Base-by-base conservation (phyloP, 2,113 vertebrate species). In the Pogonocichla stellata region DNA sequence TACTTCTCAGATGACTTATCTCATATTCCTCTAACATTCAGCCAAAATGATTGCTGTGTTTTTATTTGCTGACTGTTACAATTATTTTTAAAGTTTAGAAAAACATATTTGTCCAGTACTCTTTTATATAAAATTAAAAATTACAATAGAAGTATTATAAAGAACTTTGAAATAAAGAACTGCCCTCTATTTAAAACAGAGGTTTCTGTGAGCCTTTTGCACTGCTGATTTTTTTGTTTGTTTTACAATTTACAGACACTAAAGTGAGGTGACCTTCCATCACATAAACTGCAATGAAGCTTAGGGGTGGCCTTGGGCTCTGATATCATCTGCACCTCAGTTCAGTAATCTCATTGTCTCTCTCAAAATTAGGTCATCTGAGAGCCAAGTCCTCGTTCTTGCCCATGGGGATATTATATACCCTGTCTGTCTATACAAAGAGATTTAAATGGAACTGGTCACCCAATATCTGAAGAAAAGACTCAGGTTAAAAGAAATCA, bases 231-330 rank as follows among this genome's bases (percentile, higher is more conserved):
- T 83, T 92, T 91, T 62, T 42, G 22, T 83, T 95, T 93, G 29
- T 57, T 93, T 93, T 77, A 50, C 23, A 61, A 34, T 92, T 93
- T 82, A 29, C 67, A 86, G 61, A 67, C 54, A 20, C n/a, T 67
- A 70, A 83, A 95, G 53, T 65, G 80, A 94, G 95, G 86, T 97
- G 90, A 97, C 96, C 92, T 94, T 96, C 86, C 50, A 60, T 95
- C 92, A 88, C 71, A 86, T 4, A 84, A 74, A 34, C 54, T 86
- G 66, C 2, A 19, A 33, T 57, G 70, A 77, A 93, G 82, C 58
- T 96, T 81, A 77, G 89, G 84, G 62, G 79, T 94, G 89, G 93
- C 92, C 89, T 86, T 94, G 90, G 95, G 96, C 96, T 80, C 87
- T 51, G 33, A 51, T 84, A 96, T 95, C 93, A 96, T 72, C 90